Conservation (phyloP, 2,797 vertebrate species). For the Hemitrygon akajei region DNA sequence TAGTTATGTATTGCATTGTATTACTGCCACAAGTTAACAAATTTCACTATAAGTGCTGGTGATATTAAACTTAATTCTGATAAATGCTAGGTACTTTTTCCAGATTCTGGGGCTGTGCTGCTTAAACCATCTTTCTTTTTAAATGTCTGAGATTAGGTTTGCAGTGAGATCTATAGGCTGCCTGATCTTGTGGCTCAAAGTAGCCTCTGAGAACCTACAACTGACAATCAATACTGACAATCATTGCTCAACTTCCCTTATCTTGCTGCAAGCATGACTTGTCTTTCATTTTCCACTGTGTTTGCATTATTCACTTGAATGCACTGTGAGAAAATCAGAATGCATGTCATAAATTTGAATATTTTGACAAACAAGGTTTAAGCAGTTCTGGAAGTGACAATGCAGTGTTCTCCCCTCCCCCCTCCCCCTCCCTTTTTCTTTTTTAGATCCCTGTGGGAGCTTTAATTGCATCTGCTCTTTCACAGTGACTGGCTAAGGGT, state of each 20-base stretch:
- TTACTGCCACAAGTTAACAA: no score
- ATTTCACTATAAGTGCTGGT: no score
- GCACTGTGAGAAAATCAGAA: slow-evolving; percentile 70
- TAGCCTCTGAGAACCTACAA: not conserved
- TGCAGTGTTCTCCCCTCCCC: slow-evolving; percentile 64
- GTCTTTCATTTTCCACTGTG: slow-evolving; percentile 34
- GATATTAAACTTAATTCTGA: no score
- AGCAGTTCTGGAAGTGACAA: slow-evolving; percentile 67
- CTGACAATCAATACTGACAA: slow-evolving; percentile 22
- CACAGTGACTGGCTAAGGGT: slow-evolving; percentile 67
- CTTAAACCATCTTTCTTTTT: not conserved
- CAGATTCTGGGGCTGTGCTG: not conserved
- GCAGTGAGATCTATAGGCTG: not conserved
- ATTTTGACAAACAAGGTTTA: slow-evolving; percentile 65
- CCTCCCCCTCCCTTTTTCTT: slow-evolving; percentile 58
- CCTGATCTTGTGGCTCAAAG: not conserved
- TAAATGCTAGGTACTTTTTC: not conserved
- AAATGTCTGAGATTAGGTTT: not conserved
- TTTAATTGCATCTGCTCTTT: slow-evolving; percentile 77
- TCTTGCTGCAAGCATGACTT: slow-evolving; percentile 24
- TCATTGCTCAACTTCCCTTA: not conserved
- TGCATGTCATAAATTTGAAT: slow-evolving; percentile 69
- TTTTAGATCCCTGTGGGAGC: slow-evolving; percentile 56
- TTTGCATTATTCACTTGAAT: slow-evolving; percentile 62
- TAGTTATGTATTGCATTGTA: no score